Evolutionary conservation across 1,140 invertebrate species (phyloP).

Genomic region (Steinernema feltiae): DNA sequence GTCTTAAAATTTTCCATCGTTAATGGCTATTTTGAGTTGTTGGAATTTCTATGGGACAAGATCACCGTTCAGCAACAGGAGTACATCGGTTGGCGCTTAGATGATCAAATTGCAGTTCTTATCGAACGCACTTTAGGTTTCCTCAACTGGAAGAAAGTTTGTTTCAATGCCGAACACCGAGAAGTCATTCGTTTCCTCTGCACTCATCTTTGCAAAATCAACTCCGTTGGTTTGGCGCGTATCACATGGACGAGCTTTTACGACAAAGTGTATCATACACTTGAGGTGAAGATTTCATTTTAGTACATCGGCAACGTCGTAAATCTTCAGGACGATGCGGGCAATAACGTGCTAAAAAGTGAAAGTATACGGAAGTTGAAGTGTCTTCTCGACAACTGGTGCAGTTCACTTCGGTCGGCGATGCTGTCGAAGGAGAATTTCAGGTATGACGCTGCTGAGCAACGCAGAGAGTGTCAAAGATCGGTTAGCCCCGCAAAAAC

Average conservation of each 20-base stretch:
- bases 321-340: constrained; percentile 22
- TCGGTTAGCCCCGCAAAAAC: too few relatives aligned
- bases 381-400: constrained; percentile 39
- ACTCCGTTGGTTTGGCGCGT: constrained; percentile 34
- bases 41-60: constrained; percentile 30
- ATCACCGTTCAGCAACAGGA: constrained; percentile 36
- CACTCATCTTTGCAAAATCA: constrained; percentile 29
- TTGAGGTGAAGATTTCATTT: constrained; percentile 24
- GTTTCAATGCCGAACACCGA: constrained; percentile 36
- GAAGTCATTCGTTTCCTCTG: constrained; percentile 42
- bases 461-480: too few relatives aligned
- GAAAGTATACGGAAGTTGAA: constrained; percentile 39
- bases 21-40: constrained; percentile 38
- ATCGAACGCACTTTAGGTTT: constrained; percentile 30
- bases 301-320: not conserved
- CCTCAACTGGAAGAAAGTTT: constrained; percentile 42
- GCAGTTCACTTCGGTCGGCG: constrained; percentile 25
- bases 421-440: constrained; percentile 39
- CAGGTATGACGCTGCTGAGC: too few relatives aligned
- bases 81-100: constrained; percentile 32
- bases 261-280: constrained; percentile 36
- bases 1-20: constrained; percentile 41
- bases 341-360: constrained; percentile 18
- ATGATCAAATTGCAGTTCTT: not conserved
- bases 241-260: constrained; percentile 47